Conservation (phyloP, 1,140 invertebrate species). For the Triops cancriformis region DNA sequence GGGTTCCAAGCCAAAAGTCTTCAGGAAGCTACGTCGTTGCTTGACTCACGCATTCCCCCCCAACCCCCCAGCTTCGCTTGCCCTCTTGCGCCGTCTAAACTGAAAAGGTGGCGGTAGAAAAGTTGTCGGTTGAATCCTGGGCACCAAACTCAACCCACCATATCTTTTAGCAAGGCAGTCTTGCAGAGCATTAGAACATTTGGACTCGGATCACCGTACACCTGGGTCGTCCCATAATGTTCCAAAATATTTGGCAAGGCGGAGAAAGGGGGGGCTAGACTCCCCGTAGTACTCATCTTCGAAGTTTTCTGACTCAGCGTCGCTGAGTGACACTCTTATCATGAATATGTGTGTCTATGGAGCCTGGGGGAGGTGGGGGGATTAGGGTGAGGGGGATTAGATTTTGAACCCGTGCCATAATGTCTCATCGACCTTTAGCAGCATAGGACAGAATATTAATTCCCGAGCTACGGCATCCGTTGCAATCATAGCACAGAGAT, state of each 20-base stretch:
- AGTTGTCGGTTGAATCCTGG: too few species aligned
- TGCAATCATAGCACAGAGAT: neutral
- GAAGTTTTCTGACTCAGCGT: neutral
- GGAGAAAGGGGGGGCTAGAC: neutral
- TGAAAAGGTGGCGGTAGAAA: too few species aligned
- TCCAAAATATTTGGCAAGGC: neutral
- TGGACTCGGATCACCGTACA: too few species aligned
- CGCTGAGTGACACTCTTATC: neutral
- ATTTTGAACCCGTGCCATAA: neutral
- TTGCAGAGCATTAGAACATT: too few species aligned
- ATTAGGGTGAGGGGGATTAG: neutral
- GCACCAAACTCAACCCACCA: too few species aligned
- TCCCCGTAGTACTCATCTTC: neutral
- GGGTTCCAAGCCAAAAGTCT: too few species aligned
- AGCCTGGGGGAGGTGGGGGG: neutral
- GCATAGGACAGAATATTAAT: neutral
- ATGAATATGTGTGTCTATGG: neutral
- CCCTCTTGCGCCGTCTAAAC: too few species aligned
- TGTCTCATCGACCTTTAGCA: constrained; percentile 2
- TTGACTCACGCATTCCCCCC: too few species aligned
- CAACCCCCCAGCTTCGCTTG: too few species aligned
- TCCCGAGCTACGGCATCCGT: neutral
- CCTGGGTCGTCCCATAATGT: neutral
- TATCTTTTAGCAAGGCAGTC: too few species aligned
- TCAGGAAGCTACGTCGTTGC: too few species aligned